phyloP scores from a whole-genome alignment of 2,888 invertebrate species.

The Hydropsyche betteni region DNA sequence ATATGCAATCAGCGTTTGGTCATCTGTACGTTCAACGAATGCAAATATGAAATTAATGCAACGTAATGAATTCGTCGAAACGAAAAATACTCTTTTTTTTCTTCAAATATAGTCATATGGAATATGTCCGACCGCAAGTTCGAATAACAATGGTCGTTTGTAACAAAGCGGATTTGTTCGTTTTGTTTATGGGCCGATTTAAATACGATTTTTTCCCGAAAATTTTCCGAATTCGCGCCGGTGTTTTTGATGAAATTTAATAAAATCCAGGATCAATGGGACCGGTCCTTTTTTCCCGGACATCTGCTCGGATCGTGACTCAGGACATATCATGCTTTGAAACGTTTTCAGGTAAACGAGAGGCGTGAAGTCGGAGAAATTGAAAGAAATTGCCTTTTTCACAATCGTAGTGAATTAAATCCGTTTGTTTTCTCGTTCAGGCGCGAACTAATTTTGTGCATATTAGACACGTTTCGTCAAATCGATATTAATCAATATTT shows the following conservation, averaged over 20 bases:
- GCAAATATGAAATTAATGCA: slow-evolving; percentile 11
- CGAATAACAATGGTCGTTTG: neutral
- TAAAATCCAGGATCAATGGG: neutral
- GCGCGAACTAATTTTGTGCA: slow-evolving; percentile 46
- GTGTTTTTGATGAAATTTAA: neutral
- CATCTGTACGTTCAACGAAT: slow-evolving; percentile 1
- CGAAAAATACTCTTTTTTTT: neutral
- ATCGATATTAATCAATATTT: slow-evolving; percentile 32
- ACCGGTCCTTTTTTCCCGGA: slow-evolving; percentile 1
- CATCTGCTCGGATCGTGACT: slow-evolving; percentile 12
- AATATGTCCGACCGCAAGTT: neutral
- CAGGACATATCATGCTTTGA: neutral
- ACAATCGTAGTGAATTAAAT: slow-evolving; percentile 34
- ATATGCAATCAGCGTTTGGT: slow-evolving; percentile 4
- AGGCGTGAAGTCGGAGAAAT: slow-evolving; percentile 28
- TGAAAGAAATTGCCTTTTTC: slow-evolving; percentile 39
- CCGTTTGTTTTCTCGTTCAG: slow-evolving; percentile 39
- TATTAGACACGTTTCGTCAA: slow-evolving; percentile 36
- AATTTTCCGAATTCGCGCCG: neutral
- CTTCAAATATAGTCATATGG: neutral
- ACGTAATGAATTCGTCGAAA: slow-evolving; percentile 4
- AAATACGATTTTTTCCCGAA: neutral
- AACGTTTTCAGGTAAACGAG: slow-evolving; percentile 8
- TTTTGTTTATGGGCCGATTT: neutral
- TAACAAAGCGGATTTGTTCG: neutral